Base-by-base conservation (phyloP, 2,888 invertebrate species). In the Iselma pallidipennis region DNA sequence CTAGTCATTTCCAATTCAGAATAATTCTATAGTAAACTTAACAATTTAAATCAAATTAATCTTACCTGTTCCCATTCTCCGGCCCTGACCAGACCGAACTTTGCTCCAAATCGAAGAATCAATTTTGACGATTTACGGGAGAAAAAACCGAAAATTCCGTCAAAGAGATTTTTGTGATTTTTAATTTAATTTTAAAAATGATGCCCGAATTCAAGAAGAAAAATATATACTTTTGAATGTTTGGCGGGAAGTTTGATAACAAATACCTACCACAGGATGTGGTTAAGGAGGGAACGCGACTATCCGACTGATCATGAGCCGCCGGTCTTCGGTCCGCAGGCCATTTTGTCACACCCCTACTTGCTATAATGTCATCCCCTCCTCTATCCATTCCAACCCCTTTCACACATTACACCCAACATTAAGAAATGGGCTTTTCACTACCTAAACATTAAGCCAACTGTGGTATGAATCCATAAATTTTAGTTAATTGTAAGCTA, bases 1-100 rank as follows among this genome's bases (percentile, higher is more conserved):
- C 71, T 71, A 57, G 58, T 65, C 70, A 66, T 70, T 66, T 68
- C 49, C 48, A 55, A 54, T 60, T 51, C 56, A 31, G 52, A 12
- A 52, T 26, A 23, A 55, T 19, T 55, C 19, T 2, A 10, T 4
- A 54, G 12, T 5, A 25, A 4, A 23, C 21, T 31, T n/a, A 31
- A 51, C 21, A 31, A 2, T 48, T 49, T 49, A 9, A 4, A 25
- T 19, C 9, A 23, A 26, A 5, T 23, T 49, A 0, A 59, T 62
- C 68, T 84, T 78, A 90, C 90, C 89, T 86, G 89, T 89, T 71
- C 89, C 89, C 90, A 90, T 90, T 78, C 89, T 90, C 76, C 88
- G 88, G 81, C 87, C 85, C 82, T 82, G 84, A 76, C 85, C 84
- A 83, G 76, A 73, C 66, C 87, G 85, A 73, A 86, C 85, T 76